Evolutionary conservation across 2,888 invertebrate genomes (phyloP).

Genomic region (Achlya flavicornis): DNA sequence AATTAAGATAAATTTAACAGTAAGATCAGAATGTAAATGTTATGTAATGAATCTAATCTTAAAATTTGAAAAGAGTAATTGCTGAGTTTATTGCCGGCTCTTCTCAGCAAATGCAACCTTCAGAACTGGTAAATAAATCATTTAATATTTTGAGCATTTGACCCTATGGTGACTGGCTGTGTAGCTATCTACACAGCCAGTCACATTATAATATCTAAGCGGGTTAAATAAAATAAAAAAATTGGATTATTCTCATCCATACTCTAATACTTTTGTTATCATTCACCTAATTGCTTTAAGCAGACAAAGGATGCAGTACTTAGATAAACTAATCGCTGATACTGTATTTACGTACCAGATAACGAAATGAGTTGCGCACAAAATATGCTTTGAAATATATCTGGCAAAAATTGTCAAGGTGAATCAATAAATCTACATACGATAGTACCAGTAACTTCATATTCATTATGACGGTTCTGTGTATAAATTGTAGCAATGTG

Average conservation of each 20-base stretch:
- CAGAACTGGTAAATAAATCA: too few relatives aligned
- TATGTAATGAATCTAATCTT: too few relatives aligned
- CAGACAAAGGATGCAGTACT: constrained; percentile 20
- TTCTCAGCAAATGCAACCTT: too few relatives aligned
- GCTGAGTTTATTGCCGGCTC: too few relatives aligned
- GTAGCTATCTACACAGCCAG: too few relatives aligned
- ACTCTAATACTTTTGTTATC: background rate
- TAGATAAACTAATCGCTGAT: constrained; percentile 22
- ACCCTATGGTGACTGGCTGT: too few relatives aligned
- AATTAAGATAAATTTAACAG: too few relatives aligned
- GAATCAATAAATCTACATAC: constrained; percentile 8
- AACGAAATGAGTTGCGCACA: constrained; percentile 18
- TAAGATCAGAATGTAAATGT: too few relatives aligned
- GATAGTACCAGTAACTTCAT: background rate
- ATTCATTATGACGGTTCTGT: background rate
- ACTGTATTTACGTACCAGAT: constrained; percentile 23
- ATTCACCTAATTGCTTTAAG: constrained; percentile 9
- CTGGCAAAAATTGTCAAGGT: constrained; percentile 17
- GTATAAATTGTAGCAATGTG: background rate
- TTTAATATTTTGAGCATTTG: too few relatives aligned
- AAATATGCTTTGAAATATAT: constrained; percentile 13
- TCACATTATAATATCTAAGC: too few relatives aligned
- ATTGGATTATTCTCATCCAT: background rate
- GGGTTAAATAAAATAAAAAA: background rate
- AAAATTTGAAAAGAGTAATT: too few relatives aligned